Base-by-base conservation (phyloP, 2,797 vertebrate genomes). In the Macropodus opercularis region DNA sequence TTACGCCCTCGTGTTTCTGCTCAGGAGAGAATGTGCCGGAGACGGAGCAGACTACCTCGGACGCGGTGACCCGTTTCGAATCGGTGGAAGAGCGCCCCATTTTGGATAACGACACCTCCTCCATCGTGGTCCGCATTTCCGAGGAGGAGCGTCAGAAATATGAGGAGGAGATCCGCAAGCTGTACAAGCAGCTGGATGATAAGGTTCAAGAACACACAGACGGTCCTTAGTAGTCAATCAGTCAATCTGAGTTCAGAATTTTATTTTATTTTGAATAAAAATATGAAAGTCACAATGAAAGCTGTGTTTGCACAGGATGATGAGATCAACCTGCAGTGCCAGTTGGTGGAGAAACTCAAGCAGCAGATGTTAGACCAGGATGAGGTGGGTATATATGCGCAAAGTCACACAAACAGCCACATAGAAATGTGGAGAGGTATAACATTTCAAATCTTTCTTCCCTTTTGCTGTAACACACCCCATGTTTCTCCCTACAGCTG, bases 281-380 rank as follows among this genome's bases (percentile, higher is more conserved):
- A n/a, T n/a, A n/a, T n/a, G n/a, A n/a, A n/a, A n/a, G n/a, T n/a
- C n/a, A n/a, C n/a, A n/a, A n/a, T n/a, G n/a, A n/a, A n/a, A n/a
- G n/a, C 41, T 6, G 3, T 66, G 19, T 67, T 61, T 17, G 8
- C 52, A 57, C 86, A 98, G 97, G 97, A 98, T 90, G 97, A 99
- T 82, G 97, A 99, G 89, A 99, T 99, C 85, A 98, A 98, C 82
- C 96, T 98, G 83, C 97, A 99, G 89, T 98, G 96, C 87, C 97
- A 99, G 87, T 8, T 98, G 91, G 94, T 95, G 79, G 97, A 99
- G 79, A 98, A 96, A 75, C 89, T 99, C 55, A 99, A 98, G 87
- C 94, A 97, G 69, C 97, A 99, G 92, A 98, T 99, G 96, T 40
- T 98, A 89, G 97, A 98, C 69, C 97, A 98, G 91, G 97, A 99